Evolutionary conservation across 2,113 vertebrate species (phyloP).

Genomic region (Bagarius yarrelli): DNA sequence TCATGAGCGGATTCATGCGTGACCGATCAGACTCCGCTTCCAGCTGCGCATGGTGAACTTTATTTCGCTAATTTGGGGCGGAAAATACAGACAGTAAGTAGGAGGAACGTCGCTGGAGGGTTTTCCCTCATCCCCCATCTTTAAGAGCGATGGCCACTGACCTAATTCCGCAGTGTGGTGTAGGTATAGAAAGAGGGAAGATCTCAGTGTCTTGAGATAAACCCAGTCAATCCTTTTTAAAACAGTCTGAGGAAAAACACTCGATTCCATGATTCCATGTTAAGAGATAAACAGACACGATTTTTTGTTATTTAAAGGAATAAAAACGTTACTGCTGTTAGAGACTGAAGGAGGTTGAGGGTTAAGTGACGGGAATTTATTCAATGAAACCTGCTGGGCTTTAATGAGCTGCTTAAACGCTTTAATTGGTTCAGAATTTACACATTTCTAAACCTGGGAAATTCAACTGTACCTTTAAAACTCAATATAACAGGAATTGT

Average conservation of each 20-base stretch:
- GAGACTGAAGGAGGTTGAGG: too few species aligned
- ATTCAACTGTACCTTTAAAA: neutral
- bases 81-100: slow-evolving; percentile 5
- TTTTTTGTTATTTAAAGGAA: too few species aligned
- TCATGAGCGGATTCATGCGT: slow-evolving; percentile 16
- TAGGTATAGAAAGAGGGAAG: neutral
- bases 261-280: neutral
- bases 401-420: neutral
- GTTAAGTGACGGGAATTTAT: too few species aligned
- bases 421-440: neutral
- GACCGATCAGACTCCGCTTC: neutral
- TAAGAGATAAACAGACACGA: neutral
- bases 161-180: slow-evolving; percentile 36
- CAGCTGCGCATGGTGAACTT: neutral
- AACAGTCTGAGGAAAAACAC: neutral
- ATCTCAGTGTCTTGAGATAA: neutral
- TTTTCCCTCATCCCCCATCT: slow-evolving; percentile 5
- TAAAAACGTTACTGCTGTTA: too few species aligned
- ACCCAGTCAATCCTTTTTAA: neutral
- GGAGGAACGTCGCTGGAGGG: neutral
- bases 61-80: neutral
- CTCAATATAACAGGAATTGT: neutral
- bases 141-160: slow-evolving; percentile 30
- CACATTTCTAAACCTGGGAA: neutral
- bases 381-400: too few species aligned